A percentile compares a stretch with the other conserved stretches of the same genome.
Evolutionary conservation across 2,797 vertebrate species (phyloP).

Genomic region (Pelobates cultripes): DNA sequence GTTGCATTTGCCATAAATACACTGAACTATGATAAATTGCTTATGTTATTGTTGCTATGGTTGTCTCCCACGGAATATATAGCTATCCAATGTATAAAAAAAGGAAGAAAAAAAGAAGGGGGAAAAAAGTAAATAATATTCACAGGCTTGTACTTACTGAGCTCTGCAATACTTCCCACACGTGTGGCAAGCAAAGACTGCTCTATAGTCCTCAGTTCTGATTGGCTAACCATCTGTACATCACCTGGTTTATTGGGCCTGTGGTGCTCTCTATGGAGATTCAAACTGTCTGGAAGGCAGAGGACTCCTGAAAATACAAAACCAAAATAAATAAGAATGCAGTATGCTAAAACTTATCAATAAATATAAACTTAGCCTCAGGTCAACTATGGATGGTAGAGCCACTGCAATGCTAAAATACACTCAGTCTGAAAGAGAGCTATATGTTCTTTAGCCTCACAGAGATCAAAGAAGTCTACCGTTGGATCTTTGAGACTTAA

Average conservation of each 20-base stretch:
- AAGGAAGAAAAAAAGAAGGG: conserved; percentile 2
- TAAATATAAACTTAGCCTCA: conserved; percentile 3
- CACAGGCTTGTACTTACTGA: conserved; percentile 83
- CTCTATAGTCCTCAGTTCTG: conserved; percentile 90
- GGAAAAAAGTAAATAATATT: conserved; percentile 22
- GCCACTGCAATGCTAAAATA: background rate
- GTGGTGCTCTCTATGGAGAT: conserved; percentile 88
- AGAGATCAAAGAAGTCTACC: too few species aligned
- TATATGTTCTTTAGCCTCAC: background rate
- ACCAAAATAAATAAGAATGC: conserved; percentile 54
- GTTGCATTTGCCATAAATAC: conserved; percentile 38
- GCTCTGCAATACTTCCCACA: conserved; percentile 94
- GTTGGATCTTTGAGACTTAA: background rate
- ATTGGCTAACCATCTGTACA: conserved; percentile 87
- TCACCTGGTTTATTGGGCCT: conserved; percentile 85
- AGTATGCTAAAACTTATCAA: conserved; percentile 26
- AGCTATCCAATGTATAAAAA: background rate
- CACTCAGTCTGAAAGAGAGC: background rate
- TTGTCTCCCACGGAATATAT: conserved; percentile 31
- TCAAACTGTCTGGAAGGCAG: conserved; percentile 91
- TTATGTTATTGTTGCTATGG: conserved; percentile 38
- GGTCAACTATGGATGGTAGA: conserved; percentile 19
- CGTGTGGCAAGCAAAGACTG: conserved; percentile 92
- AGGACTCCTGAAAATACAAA: conserved; percentile 82
- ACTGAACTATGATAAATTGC: conserved; percentile 38